Evolutionary conservation across 2,888 invertebrate species (phyloP).

Genomic region (Hirtodrosophila duncani): DNA sequence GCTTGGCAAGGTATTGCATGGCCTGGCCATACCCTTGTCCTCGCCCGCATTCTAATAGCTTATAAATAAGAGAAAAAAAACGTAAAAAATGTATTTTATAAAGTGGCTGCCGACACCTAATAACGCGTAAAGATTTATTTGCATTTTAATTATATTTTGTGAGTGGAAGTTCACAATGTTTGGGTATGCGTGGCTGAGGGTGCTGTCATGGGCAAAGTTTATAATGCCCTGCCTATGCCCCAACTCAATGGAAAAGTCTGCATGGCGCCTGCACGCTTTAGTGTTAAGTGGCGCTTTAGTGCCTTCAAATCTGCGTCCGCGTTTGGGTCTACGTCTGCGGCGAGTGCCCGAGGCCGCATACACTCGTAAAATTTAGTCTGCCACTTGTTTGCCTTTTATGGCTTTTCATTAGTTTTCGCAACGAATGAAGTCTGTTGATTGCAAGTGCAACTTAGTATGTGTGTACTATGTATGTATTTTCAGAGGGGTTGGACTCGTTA

Average conservation of each 20-base stretch:
- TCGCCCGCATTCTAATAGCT: constrained; percentile 3
- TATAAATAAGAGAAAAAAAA: constrained; percentile 24
- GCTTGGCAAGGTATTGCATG: too few species aligned
- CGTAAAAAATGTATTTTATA: constrained; percentile 15
- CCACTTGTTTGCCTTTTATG: constrained; percentile 64
- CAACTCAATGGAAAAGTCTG: neutral
- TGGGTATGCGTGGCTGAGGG: neutral
- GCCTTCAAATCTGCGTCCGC: constrained; percentile 57
- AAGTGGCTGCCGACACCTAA: constrained; percentile 34
- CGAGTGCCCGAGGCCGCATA: constrained; percentile 15
- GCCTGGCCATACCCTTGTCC: too few species aligned
- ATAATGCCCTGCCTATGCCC: too few species aligned
- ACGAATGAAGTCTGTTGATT: constrained; percentile 37
- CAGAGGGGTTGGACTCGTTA: too few species aligned
- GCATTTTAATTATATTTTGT: constrained; percentile 66
- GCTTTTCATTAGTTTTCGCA: constrained; percentile 64
- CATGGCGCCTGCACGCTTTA: constrained; percentile 48
- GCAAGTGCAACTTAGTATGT: constrained; percentile 39
- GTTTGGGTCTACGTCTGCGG: neutral
- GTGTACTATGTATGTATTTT: constrained; percentile 14
- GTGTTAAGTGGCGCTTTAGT: constrained; percentile 69
- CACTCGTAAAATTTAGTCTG: constrained; percentile 57
- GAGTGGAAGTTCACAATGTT: constrained; percentile 8
- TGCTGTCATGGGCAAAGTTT: too few species aligned
- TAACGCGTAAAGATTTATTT: constrained; percentile 61